phyloP scores from a whole-genome alignment of 2,888 invertebrate species.

The Rhimphoctona megacephalus region DNA sequence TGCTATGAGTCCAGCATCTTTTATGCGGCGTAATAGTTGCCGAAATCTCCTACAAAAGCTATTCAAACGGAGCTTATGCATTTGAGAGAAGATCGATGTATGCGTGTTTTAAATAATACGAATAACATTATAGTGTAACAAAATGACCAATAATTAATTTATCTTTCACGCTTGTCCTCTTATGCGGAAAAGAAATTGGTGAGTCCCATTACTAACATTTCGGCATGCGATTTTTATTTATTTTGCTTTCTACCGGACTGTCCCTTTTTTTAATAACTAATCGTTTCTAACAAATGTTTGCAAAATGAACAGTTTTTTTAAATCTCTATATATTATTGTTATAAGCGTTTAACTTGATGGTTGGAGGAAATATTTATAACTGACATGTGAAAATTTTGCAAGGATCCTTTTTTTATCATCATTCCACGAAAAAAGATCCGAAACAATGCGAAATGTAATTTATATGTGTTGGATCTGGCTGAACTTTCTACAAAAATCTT shows the following conservation, averaged over 20 bases:
- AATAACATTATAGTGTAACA: conserved; percentile 20
- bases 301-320: not conserved
- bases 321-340: too few species aligned
- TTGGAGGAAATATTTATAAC: not conserved
- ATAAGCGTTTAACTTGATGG: too few species aligned
- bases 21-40: conserved; percentile 33
- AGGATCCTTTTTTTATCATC: too few species aligned
- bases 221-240: conserved; percentile 31
- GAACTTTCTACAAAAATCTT: too few species aligned
- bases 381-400: not conserved
- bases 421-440: too few species aligned
- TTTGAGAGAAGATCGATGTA: conserved; percentile 7
- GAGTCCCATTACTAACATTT: conserved; percentile 77
- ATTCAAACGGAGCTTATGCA: not conserved
- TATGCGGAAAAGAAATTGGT: conserved; percentile 80
- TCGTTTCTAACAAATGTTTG: not conserved
- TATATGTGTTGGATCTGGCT: too few species aligned
- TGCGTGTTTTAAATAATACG: not conserved
- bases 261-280: not conserved
- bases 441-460: too few species aligned
- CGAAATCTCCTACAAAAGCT: conserved; percentile 27
- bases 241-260: not conserved
- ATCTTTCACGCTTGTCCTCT: conserved; percentile 76
- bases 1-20: conserved; percentile 16
- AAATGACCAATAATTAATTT: conserved; percentile 78